phyloP scores from a whole-genome alignment of 2,888 invertebrate genomes.

The Drosophila pullipes region DNA sequence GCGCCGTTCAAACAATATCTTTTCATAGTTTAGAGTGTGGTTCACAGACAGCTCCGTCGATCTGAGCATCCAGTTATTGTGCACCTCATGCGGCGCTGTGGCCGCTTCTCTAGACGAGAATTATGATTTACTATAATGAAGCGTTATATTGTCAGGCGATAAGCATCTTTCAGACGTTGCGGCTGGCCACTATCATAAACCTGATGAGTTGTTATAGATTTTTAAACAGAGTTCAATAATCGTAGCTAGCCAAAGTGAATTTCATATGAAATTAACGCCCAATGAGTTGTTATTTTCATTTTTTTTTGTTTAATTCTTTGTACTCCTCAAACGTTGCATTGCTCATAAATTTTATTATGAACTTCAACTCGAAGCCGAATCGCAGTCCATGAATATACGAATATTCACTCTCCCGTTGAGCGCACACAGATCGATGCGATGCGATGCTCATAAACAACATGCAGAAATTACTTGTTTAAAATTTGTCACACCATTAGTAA shows the following conservation, averaged over 20 bases:
- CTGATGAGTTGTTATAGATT: slow-evolving; percentile 81
- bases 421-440: slow-evolving; percentile 62
- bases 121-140: slow-evolving; percentile 79
- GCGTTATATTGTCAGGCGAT: slow-evolving; percentile 74
- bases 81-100: slow-evolving; percentile 64
- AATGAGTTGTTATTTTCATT: slow-evolving; percentile 16
- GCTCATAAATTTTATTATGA: slow-evolving; percentile 82
- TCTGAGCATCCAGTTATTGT: slow-evolving; percentile 27
- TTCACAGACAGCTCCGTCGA: slow-evolving; percentile 35
- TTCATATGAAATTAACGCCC: slow-evolving; percentile 63
- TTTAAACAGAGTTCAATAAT: slow-evolving; percentile 74
- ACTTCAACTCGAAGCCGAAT: slow-evolving; percentile 53
- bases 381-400: slow-evolving; percentile 33
- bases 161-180: slow-evolving; percentile 67
- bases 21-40: slow-evolving; percentile 77
- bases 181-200: slow-evolving; percentile 58
- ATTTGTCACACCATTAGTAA: slow-evolving; percentile 84
- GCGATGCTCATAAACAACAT: slow-evolving; percentile 81
- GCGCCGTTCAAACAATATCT: slow-evolving; percentile 65
- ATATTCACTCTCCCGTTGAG: slow-evolving; percentile 63
- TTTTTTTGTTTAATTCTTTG: slow-evolving; percentile 11
- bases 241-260: slow-evolving; percentile 49
- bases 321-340: slow-evolving; percentile 55
- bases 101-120: slow-evolving; percentile 52
- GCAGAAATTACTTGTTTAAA: slow-evolving; percentile 81